Evolutionary conservation across 2,888 invertebrate genomes (phyloP).

Genomic region (Apamea monoglypha): DNA sequence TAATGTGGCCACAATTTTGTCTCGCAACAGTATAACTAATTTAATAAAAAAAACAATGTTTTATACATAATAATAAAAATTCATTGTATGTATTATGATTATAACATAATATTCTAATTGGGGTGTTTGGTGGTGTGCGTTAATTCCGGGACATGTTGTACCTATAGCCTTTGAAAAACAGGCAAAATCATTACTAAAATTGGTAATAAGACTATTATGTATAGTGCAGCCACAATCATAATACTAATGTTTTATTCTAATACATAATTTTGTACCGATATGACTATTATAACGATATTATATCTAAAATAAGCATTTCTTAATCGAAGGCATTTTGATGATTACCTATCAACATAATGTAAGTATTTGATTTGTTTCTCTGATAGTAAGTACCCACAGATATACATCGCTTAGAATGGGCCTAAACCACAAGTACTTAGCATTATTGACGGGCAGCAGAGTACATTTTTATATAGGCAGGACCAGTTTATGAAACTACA

Average conservation of each 20-base stretch:
- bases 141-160: too few relatives aligned
- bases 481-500: background rate
- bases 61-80: too few relatives aligned
- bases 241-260: background rate
- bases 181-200: background rate
- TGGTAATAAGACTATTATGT: slow-evolving; percentile 1
- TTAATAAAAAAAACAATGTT: too few relatives aligned
- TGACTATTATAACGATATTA: slow-evolving; percentile 1
- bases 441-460: background rate
- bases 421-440: background rate
- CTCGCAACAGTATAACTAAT: too few relatives aligned
- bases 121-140: too few relatives aligned
- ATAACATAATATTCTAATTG: too few relatives aligned
- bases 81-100: too few relatives aligned
- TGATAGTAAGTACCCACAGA: background rate
- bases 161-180: too few relatives aligned
- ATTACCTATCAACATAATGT: slow-evolving; percentile 15
- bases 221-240: slow-evolving; percentile 4
- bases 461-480: too few relatives aligned
- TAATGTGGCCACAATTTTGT: too few relatives aligned
- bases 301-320: slow-evolving; percentile 16
- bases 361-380: slow-evolving; percentile 24
- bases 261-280: slow-evolving; percentile 34
- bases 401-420: background rate
- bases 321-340: slow-evolving; percentile 9